A percentile compares a stretch with the other conserved stretches of the same genome.
Evolutionary conservation across 1,140 invertebrate genomes (phyloP).

Genomic region (Trinorchestia longiramus): DNA sequence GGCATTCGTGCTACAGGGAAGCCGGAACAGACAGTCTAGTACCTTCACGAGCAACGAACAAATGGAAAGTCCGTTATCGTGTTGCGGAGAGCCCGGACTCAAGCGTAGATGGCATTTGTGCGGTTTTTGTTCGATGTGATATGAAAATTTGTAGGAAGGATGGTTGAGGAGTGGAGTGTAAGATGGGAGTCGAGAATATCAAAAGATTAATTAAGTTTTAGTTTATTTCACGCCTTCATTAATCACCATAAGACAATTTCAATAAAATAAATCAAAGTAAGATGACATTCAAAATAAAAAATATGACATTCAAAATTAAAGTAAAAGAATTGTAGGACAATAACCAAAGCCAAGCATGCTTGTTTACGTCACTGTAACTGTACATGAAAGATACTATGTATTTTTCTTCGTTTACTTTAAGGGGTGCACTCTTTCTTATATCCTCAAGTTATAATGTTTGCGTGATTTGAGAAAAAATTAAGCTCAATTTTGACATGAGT

Average conservation of each 20-base stretch:
- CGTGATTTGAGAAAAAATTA: neutral
- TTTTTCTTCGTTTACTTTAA: neutral
- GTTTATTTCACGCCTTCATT: neutral
- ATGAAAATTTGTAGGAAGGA: neutral
- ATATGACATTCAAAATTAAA: neutral
- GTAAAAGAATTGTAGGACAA: neutral
- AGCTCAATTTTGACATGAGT: neutral
- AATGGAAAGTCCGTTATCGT: neutral
- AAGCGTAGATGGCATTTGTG: neutral
- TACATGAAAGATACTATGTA: neutral
- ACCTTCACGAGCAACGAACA: neutral
- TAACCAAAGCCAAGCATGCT: neutral
- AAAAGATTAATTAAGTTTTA: constrained; percentile 25
- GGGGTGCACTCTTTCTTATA: neutral
- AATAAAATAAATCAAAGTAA: neutral
- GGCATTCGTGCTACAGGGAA: constrained; percentile 22
- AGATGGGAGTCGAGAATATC: constrained; percentile 26
- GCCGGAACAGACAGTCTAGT: constrained; percentile 1
- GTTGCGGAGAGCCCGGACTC: neutral
- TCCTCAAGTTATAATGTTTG: too few relatives aligned
- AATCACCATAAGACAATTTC: neutral
- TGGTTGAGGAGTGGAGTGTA: constrained; percentile 22
- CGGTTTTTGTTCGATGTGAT: neutral
- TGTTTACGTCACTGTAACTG: neutral
- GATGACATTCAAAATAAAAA: too few relatives aligned